Evolutionary conservation across 2,888 invertebrate genomes (phyloP).

Genomic region (Sialis lutaria): DNA sequence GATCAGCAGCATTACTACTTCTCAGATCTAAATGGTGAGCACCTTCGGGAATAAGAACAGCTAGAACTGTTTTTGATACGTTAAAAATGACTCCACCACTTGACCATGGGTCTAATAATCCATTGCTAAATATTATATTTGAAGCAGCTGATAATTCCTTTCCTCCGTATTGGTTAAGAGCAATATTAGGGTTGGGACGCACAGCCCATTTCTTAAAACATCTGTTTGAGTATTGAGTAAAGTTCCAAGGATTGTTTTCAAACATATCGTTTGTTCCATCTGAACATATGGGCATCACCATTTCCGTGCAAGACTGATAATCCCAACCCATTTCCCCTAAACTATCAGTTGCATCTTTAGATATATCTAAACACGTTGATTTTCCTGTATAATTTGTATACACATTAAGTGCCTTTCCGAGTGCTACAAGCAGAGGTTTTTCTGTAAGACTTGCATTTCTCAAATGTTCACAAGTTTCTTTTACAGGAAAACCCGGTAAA

Average conservation of each 20-base stretch:
- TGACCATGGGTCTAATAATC: constrained; percentile 75
- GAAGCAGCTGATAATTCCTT: constrained; percentile 44
- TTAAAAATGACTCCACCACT: constrained; percentile 64
- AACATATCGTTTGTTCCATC: constrained; percentile 71
- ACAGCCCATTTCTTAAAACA: constrained; percentile 58
- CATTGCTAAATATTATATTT: constrained; percentile 70
- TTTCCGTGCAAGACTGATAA: constrained; percentile 88
- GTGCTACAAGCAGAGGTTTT: constrained; percentile 34
- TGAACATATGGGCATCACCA: constrained; percentile 90
- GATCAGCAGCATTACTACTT: constrained; percentile 41
- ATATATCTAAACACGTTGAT: constrained; percentile 47
- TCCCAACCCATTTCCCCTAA: constrained; percentile 61
- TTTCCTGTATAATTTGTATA: constrained; percentile 71
- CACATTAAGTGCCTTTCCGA: constrained; percentile 52
- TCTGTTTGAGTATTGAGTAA: constrained; percentile 38
- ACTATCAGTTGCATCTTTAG: constrained; percentile 32
- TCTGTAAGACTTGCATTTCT: constrained; percentile 24
- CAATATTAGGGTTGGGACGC: constrained; percentile 45
- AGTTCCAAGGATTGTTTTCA: constrained; percentile 56
- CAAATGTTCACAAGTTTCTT: constrained; percentile 38
- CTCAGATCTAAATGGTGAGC: constrained; percentile 79
- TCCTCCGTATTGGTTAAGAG: constrained; percentile 66
- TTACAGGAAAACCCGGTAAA: constrained; percentile 73
- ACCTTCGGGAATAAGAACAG: constrained; percentile 61
- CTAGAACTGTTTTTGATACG: constrained; percentile 42